Evolutionary conservation across 2,113 vertebrate species (phyloP).

Genomic region (Illadopsis cleaveri): DNA sequence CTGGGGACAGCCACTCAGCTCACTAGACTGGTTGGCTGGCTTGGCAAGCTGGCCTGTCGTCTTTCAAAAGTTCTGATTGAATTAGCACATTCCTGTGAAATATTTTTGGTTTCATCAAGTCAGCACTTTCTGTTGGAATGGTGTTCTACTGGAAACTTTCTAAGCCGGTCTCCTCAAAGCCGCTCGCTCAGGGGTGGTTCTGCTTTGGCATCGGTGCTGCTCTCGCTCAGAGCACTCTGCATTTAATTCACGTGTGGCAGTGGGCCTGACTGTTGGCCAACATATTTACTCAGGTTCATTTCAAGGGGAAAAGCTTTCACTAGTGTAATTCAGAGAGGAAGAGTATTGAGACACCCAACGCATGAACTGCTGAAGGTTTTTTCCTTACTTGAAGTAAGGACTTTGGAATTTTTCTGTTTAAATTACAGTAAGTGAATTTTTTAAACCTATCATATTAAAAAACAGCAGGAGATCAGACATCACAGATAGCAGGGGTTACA

Average conservation of each 20-base stretch:
- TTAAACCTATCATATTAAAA: background rate
- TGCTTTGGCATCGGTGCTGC: background rate
- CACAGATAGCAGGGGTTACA: background rate
- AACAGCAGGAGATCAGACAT: background rate
- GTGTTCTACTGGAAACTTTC: conserved; percentile 47
- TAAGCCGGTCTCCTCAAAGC: background rate
- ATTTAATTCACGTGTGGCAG: background rate
- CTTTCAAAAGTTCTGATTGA: conserved; percentile 59
- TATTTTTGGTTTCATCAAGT: conserved; percentile 63
- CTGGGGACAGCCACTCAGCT: conserved; percentile 12
- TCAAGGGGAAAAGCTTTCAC: background rate
- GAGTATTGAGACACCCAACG: background rate
- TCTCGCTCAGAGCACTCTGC: background rate
- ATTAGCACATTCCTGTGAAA: conserved; percentile 63
- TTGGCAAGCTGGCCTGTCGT: background rate
- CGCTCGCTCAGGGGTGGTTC: background rate
- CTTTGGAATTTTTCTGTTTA: background rate
- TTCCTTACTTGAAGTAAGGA: background rate
- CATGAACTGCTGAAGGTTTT: background rate
- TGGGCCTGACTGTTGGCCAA: background rate
- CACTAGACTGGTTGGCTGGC: conserved; percentile 8
- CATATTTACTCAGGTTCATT: background rate
- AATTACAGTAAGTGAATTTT: background rate
- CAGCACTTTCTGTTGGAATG: conserved; percentile 52
- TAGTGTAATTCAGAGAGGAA: background rate